Evolutionary conservation across 1,140 invertebrate species (phyloP).

Genomic region (Bombus confusus): DNA sequence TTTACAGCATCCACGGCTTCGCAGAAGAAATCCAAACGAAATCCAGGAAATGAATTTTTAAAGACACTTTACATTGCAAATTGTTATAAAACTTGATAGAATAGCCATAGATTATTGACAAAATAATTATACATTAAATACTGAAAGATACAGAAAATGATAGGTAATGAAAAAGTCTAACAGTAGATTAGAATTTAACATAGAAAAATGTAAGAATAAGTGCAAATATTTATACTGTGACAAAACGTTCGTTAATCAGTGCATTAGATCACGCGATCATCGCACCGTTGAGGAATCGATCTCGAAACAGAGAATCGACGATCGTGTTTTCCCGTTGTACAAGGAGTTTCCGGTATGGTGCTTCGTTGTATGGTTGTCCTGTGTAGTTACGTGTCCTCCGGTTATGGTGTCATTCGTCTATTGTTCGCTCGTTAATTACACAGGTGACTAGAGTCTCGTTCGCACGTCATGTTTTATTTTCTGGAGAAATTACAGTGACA

Average conservation of each 20-base stretch:
- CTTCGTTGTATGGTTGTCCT: not conserved
- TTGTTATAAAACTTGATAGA: not conserved
- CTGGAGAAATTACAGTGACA: not conserved
- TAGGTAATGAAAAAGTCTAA: conserved; percentile 57
- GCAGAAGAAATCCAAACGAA: not conserved
- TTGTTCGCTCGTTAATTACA: conserved; percentile 11
- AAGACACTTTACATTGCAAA: not conserved
- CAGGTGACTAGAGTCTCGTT: conserved; percentile 6
- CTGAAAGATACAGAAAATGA: conserved; percentile 47
- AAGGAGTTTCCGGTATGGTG: conserved; percentile 10
- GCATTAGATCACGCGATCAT: conserved; percentile 70
- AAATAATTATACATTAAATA: not conserved
- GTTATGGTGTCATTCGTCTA: conserved; percentile 14
- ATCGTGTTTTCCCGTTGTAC: conserved; percentile 54
- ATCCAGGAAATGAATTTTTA: not conserved
- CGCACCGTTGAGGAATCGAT: conserved; percentile 60
- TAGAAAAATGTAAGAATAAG: not conserved
- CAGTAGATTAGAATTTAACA: not conserved
- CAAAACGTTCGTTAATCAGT: not conserved
- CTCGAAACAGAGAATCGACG: conserved; percentile 57
- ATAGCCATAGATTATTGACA: not conserved
- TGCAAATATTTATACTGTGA: not conserved
- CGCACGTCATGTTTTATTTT: conserved; percentile 43
- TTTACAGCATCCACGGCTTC: no score
- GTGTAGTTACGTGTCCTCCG: not conserved